Percentiles rank a stretch among this genome's conserved stretches.
Conservation (phyloP, 2,888 invertebrate genomes). For the Perizoma affinitatum region DNA sequence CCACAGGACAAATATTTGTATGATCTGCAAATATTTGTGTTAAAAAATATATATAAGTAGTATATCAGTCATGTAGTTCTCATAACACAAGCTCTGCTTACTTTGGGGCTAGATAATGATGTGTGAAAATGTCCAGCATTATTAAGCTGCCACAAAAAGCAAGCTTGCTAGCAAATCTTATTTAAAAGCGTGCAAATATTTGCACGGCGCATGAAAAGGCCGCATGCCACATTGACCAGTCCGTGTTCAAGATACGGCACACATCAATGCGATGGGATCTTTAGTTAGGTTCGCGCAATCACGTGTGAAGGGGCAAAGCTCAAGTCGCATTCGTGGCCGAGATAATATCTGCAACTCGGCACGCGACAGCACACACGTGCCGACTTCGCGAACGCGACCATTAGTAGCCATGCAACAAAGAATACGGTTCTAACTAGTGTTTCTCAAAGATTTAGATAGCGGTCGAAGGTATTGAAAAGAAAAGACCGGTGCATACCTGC, state of each 20-base stretch:
- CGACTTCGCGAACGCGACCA: conserved; percentile 51
- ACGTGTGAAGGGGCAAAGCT: conserved; percentile 81
- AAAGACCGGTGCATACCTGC: conserved; percentile 36
- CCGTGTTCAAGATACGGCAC: conserved; percentile 52
- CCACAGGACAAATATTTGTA: too few relatives aligned
- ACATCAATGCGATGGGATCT: conserved; percentile 76
- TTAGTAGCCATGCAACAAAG: conserved; percentile 54
- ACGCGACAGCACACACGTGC: conserved; percentile 74
- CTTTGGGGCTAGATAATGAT: too few relatives aligned
- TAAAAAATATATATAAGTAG: too few relatives aligned
- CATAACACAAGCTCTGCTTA: too few relatives aligned
- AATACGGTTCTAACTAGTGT: conserved; percentile 49
- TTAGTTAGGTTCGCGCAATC: conserved; percentile 66
- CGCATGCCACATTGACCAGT: conserved; percentile 36
- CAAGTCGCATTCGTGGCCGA: conserved; percentile 73
- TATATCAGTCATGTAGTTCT: too few relatives aligned
- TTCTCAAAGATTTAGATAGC: conserved; percentile 51
- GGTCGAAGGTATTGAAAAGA: conserved; percentile 41
- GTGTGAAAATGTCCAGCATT: too few relatives aligned
- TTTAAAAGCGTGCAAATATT: conserved; percentile 36
- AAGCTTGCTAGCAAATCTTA: conserved; percentile 34
- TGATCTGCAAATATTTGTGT: too few relatives aligned
- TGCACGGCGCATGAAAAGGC: conserved; percentile 28
- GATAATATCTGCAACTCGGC: conserved; percentile 75
- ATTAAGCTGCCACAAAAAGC: conserved; percentile 16